A percentile compares a stretch with the other conserved stretches of the same genome.
Evolutionary conservation across 2,888 invertebrate genomes (phyloP).

Genomic region (Vanessa cardui): DNA sequence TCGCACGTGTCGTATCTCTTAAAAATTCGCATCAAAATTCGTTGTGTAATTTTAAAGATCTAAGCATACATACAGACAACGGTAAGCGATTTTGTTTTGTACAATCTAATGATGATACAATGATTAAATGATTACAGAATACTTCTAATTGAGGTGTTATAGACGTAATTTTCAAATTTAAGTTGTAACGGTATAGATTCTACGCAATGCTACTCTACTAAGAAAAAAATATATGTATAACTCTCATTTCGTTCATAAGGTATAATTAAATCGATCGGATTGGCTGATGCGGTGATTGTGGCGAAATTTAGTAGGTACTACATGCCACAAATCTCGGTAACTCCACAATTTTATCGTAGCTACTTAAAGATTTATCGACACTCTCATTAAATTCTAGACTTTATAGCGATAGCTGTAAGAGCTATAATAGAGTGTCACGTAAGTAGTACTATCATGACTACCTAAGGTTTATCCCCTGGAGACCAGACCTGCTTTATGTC

Average conservation of each 20-base stretch:
- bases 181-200: no score
- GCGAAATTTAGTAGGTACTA: background rate
- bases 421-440: background rate
- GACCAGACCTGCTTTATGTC: conserved; percentile 6
- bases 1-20: no score
- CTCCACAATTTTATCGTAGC: background rate
- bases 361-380: background rate
- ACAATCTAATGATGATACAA: no score
- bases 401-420: background rate
- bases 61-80: no score
- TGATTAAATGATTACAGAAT: no score
- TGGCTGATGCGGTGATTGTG: background rate
- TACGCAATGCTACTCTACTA: no score
- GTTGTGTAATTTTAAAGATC: no score
- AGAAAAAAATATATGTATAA: background rate
- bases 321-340: background rate
- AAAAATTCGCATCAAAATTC: no score
- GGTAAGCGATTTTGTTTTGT: no score
- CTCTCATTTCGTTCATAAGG: background rate
- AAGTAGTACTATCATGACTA: background rate
- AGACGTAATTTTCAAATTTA: no score
- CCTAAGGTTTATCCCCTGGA: background rate
- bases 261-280: background rate
- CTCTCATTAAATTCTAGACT: background rate
- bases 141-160: no score